These are phyloP conservation scores for Pogona vitticeps DNA, from an alignment of 2,113 vertebrate genomes.

Conservation along the genomic window DNA sequence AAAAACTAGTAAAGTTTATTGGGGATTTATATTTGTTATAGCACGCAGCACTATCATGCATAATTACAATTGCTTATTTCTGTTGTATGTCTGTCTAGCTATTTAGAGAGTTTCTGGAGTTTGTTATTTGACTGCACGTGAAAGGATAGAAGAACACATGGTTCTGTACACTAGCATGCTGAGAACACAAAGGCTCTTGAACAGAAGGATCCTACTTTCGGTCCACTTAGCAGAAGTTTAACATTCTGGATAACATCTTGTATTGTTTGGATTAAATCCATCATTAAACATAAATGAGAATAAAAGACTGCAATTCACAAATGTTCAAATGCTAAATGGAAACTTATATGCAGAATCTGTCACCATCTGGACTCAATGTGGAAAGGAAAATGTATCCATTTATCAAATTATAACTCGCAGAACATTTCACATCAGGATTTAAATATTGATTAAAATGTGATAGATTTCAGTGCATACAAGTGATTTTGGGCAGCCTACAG, in stretches of 20 bases:
- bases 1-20: not conserved
- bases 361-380: slow-evolving; percentile 79
- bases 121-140: not conserved
- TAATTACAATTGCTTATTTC: not conserved
- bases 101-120: not conserved
- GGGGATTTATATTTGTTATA: not conserved
- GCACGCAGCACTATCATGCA: not conserved
- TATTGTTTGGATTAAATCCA: slow-evolving; percentile 76
- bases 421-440: slow-evolving; percentile 66
- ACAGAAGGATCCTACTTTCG: slow-evolving; percentile 49
- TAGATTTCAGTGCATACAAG: slow-evolving; percentile 59
- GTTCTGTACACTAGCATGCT: not conserved
- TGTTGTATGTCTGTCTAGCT: not conserved
- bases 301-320: slow-evolving; percentile 66
- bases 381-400: slow-evolving; percentile 68
- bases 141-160: slow-evolving; percentile 29
- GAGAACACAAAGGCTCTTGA: slow-evolving; percentile 33
- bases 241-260: slow-evolving; percentile 78
- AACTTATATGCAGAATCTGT: slow-evolving; percentile 69
- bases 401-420: slow-evolving; percentile 73
- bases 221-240: slow-evolving; percentile 69
- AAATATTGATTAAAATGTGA: slow-evolving; percentile 64
- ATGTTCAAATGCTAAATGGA: slow-evolving; percentile 73
- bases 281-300: slow-evolving; percentile 76
- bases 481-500: slow-evolving; percentile 15